These are phyloP conservation scores for Cosmopolites sordidus DNA, from an alignment of 2,888 invertebrate genomes.

Conservation along the genomic window DNA sequence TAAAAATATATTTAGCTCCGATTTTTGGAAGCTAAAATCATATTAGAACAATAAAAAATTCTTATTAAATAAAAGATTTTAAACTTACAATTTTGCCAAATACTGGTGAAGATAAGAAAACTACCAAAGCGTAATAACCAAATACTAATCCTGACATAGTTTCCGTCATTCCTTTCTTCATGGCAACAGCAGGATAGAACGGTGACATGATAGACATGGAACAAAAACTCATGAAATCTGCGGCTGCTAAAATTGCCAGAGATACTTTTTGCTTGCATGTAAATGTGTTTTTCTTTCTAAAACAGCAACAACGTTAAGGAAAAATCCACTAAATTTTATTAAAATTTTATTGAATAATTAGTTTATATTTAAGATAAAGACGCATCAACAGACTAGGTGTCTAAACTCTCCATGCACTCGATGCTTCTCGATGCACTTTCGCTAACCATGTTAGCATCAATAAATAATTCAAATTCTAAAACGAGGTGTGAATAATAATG, in stretches of 20 bases:
- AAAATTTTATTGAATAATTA: no score
- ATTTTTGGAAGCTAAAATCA: conserved; percentile 60
- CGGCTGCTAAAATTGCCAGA: conserved; percentile 59
- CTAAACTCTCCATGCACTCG: no score
- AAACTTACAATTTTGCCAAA: conserved; percentile 70
- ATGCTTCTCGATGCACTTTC: no score
- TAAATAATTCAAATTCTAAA: no score
- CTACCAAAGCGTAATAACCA: conserved; percentile 70
- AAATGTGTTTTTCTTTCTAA: conserved; percentile 51
- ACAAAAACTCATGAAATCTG: conserved; percentile 70
- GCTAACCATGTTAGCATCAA: no score
- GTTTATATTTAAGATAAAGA: no score
- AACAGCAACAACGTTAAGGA: no score
- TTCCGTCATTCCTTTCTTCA: conserved; percentile 63
- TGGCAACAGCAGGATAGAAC: conserved; percentile 72
- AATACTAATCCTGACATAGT: conserved; percentile 70
- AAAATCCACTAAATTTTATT: no score
- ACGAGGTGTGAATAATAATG: no score
- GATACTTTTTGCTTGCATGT: conserved; percentile 56
- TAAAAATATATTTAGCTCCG: conserved; percentile 68
- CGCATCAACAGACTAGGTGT: no score
- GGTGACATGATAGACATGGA: conserved; percentile 77
- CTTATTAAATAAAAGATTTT: neutral
- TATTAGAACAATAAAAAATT: neutral
- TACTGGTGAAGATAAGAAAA: conserved; percentile 68